phyloP scores from a whole-genome alignment of 2,113 vertebrate genomes.

The Nerophis ophidion region DNA sequence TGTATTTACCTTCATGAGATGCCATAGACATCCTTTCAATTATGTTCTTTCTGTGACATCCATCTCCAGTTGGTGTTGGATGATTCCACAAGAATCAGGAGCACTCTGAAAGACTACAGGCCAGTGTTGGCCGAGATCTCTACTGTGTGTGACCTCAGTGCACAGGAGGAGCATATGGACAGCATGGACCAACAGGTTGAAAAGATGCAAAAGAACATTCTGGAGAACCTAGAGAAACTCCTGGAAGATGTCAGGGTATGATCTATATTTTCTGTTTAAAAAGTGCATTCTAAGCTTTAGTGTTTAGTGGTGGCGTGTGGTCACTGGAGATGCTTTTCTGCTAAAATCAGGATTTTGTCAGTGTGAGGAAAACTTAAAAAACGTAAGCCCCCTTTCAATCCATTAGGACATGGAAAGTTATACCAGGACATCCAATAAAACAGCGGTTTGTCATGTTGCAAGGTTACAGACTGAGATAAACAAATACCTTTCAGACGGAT shows the following conservation, averaged over 20 bases:
- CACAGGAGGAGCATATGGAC: slow-evolving; percentile 61
- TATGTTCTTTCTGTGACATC: not conserved
- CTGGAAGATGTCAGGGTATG: slow-evolving; percentile 68
- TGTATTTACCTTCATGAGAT: no score
- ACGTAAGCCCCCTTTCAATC: no score
- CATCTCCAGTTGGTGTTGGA: slow-evolving; percentile 80
- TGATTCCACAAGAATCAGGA: slow-evolving; percentile 81
- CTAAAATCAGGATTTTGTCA: no score
- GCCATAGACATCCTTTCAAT: not conserved
- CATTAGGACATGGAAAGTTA: no score
- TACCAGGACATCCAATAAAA: no score
- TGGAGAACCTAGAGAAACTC: slow-evolving; percentile 74
- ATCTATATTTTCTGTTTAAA: not conserved
- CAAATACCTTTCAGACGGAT: no score
- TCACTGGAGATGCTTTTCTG: not conserved
- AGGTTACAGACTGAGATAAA: no score
- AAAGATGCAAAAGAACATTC: slow-evolving; percentile 71
- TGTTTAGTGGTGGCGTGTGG: not conserved
- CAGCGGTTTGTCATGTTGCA: no score
- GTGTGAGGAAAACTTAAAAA: no score
- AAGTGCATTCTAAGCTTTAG: not conserved
- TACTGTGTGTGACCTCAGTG: slow-evolving; percentile 73
- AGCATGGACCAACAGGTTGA: slow-evolving; percentile 65
- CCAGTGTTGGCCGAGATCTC: slow-evolving; percentile 77
- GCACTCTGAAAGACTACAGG: slow-evolving; percentile 65